Percentiles rank a stretch among this genome's conserved stretches.
phyloP scores from a whole-genome alignment of 2,113 vertebrate species.

The Paedocypris sp. region DNA sequence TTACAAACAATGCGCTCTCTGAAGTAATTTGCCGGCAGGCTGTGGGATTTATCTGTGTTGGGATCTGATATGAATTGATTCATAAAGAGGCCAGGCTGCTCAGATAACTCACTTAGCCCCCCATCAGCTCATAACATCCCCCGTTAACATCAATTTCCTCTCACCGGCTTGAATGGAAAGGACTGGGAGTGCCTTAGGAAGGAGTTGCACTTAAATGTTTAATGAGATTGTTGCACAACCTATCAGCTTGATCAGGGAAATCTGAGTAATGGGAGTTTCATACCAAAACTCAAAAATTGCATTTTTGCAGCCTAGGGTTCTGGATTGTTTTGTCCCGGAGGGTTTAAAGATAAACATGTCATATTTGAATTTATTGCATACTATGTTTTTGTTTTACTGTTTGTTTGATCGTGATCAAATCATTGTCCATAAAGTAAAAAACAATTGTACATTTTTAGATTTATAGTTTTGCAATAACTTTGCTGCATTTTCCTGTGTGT shows the following conservation, averaged over 20 bases:
- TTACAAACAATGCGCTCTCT: not conserved
- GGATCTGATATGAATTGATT: conserved; percentile 26
- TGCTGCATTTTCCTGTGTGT: too few relatives aligned
- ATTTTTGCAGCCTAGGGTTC: not conserved
- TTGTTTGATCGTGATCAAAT: too few relatives aligned
- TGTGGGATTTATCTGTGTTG: conserved; percentile 1
- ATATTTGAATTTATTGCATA: too few relatives aligned
- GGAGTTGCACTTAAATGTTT: conserved; percentile 34
- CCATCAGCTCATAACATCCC: conserved; percentile 6
- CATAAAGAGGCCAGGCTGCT: conserved; percentile 9
- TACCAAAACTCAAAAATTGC: not conserved
- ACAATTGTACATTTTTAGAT: too few relatives aligned
- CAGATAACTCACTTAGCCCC: not conserved
- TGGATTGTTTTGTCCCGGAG: too few relatives aligned
- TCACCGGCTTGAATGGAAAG: not conserved
- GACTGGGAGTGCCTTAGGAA: conserved; percentile 18
- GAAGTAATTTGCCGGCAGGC: not conserved
- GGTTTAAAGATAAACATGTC: too few relatives aligned
- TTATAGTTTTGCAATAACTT: too few relatives aligned
- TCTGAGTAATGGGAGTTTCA: conserved; percentile 15
- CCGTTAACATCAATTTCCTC: conserved; percentile 21
- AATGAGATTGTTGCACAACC: conserved; percentile 17
- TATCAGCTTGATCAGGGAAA: conserved; percentile 23
- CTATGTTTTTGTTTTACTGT: too few relatives aligned
- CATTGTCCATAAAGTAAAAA: too few relatives aligned